These are phyloP conservation scores for Muscidifurax raptorellus DNA, from an alignment of 1,140 invertebrate genomes.

Conservation along the genomic window DNA sequence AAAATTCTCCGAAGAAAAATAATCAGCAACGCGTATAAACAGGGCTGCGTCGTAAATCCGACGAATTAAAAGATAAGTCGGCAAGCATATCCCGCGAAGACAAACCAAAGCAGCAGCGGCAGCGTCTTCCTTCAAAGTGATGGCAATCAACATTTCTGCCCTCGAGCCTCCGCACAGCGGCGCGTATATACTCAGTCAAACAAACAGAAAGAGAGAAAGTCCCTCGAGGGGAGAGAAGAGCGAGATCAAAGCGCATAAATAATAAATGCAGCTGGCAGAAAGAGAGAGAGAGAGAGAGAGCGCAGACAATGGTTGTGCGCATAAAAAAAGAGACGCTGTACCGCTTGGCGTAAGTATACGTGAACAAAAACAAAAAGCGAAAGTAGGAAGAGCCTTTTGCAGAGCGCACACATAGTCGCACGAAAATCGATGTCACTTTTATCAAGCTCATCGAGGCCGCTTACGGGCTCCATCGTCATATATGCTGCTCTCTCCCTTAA, in stretches of 20 bases:
- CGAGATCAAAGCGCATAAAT: constrained; percentile 22
- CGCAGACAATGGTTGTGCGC: background rate
- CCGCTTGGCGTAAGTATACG: background rate
- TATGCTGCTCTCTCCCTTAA: background rate
- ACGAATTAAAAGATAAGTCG: background rate
- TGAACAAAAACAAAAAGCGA: background rate
- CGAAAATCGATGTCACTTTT: constrained; percentile 70
- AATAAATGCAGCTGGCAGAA: constrained; percentile 33
- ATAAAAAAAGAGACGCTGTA: background rate
- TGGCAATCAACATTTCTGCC: constrained; percentile 9
- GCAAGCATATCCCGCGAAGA: background rate
- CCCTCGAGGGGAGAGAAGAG: background rate
- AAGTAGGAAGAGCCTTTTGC: background rate
- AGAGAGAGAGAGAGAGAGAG: background rate
- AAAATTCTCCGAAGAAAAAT: background rate
- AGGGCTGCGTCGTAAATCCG: background rate
- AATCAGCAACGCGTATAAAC: background rate
- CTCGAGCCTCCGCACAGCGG: background rate
- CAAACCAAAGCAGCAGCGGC: background rate
- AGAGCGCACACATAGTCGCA: background rate
- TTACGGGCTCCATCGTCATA: constrained; percentile 37
- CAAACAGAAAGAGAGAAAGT: background rate
- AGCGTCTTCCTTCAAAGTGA: background rate
- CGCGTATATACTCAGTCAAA: background rate
- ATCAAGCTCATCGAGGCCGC: constrained; percentile 71